Conservation (phyloP, 2,797 vertebrate genomes). For the Notamacropus eugenii region DNA sequence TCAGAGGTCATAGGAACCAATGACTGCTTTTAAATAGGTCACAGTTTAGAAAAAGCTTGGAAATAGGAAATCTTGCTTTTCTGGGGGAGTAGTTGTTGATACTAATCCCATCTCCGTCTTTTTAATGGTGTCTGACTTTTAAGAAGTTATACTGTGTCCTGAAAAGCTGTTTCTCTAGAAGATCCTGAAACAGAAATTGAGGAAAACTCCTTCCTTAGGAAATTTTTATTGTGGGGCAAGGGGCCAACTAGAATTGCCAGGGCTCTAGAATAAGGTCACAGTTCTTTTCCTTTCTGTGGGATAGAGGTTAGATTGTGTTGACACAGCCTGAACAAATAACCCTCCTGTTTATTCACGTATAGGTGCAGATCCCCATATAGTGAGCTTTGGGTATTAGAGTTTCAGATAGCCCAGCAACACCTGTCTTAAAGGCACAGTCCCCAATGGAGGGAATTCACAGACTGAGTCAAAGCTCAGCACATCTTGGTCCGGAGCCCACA, state of each 20-base stretch:
- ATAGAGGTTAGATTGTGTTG: conserved; percentile 61
- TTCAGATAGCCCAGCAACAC: neutral
- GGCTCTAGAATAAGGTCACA: neutral
- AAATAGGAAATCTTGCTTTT: neutral
- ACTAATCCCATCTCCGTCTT: neutral
- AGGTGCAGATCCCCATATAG: neutral
- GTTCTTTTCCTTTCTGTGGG: conserved; percentile 10
- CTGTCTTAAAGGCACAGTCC: conserved; percentile 11
- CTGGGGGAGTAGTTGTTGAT: neutral
- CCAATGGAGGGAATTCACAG: neutral
- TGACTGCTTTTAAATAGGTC: neutral
- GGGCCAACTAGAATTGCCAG: neutral
- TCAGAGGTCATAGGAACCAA: neutral
- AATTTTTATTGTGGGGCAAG: neutral
- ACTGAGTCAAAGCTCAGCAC: neutral
- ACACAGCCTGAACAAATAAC: conserved; percentile 56
- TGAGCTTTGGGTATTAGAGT: neutral
- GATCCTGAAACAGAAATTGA: neutral
- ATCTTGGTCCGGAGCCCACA: neutral
- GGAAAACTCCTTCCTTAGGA: neutral
- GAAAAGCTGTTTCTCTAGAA: conserved; percentile 13
- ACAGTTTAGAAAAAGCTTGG: neutral
- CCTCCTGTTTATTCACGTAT: conserved; percentile 44
- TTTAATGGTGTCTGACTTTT: neutral
- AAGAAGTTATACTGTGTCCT: neutral